phyloP scores from a whole-genome alignment of 2,113 vertebrate genomes.

The Mastomys coucha region DNA sequence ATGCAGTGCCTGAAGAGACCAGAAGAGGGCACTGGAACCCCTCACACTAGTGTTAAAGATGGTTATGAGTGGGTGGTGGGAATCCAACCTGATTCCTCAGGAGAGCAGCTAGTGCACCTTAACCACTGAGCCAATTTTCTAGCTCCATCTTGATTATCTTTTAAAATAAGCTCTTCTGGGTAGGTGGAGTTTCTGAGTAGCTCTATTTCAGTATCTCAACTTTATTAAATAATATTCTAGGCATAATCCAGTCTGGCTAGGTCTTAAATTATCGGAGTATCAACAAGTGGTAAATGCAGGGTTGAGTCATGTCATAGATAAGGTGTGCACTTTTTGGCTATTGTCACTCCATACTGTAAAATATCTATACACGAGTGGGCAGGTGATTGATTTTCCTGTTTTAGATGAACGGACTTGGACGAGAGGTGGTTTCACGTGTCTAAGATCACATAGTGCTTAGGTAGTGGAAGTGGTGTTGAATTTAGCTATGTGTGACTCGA shows the following conservation, averaged over 20 bases:
- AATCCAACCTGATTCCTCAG: neutral
- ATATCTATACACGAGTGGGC: neutral
- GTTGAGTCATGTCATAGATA: neutral
- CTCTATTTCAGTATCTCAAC: neutral
- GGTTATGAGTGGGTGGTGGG: neutral
- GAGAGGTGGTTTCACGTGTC: neutral
- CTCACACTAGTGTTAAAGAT: neutral
- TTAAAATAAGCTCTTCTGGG: neutral
- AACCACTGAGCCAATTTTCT: neutral
- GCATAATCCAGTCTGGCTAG: neutral
- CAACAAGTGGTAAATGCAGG: neutral
- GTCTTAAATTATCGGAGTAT: neutral
- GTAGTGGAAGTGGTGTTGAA: neutral
- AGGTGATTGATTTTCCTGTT: neutral
- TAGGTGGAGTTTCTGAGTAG: neutral
- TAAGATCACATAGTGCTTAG: neutral
- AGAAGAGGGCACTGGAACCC: neutral
- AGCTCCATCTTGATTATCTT: neutral
- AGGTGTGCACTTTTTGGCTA: neutral
- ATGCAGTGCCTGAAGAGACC: neutral
- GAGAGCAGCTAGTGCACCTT: neutral
- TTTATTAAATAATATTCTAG: slow-evolving; percentile 9
- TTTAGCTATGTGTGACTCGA: neutral
- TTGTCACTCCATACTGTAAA: neutral
- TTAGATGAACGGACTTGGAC: neutral